These are phyloP conservation scores for Morone chrysops DNA, from an alignment of 2,113 vertebrate genomes.

Conservation along the genomic window DNA sequence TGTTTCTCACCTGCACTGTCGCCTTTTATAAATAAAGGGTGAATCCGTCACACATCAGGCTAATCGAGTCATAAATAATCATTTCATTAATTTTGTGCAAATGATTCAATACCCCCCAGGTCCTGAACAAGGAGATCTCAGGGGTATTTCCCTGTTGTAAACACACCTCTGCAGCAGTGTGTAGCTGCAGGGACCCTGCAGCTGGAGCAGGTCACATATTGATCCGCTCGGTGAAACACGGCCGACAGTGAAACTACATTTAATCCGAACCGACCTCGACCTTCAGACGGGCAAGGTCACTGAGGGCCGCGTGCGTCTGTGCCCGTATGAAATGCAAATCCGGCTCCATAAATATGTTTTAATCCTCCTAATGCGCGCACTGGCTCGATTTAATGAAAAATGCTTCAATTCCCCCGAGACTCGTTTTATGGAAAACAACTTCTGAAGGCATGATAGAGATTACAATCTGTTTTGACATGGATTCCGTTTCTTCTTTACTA, in stretches of 20 bases:
- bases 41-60: not conserved
- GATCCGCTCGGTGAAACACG: slow-evolving; percentile 13
- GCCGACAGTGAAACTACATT: not conserved
- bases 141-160: not conserved
- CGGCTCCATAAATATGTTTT: slow-evolving; percentile 56
- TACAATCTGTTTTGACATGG: slow-evolving; percentile 46
- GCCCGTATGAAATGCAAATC: slow-evolving; percentile 60
- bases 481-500: slow-evolving; percentile 36
- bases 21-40: not conserved
- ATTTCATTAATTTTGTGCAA: not conserved
- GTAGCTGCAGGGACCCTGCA: not conserved
- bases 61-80: no score
- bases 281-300: slow-evolving; percentile 55
- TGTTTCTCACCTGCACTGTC: not conserved
- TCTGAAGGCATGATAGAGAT: slow-evolving; percentile 34
- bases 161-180: not conserved
- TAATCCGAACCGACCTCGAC: slow-evolving; percentile 26
- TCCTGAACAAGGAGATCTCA: not conserved
- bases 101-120: not conserved
- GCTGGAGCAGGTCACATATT: slow-evolving; percentile 9
- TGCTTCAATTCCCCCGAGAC: slow-evolving; percentile 33
- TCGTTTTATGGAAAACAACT: slow-evolving; percentile 59
- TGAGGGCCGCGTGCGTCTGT: not conserved
- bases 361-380: slow-evolving; percentile 64
- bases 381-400: slow-evolving; percentile 47